These are phyloP conservation scores for Meloidogyne exigua DNA, from an alignment of 1,140 invertebrate genomes.

Conservation along the genomic window DNA sequence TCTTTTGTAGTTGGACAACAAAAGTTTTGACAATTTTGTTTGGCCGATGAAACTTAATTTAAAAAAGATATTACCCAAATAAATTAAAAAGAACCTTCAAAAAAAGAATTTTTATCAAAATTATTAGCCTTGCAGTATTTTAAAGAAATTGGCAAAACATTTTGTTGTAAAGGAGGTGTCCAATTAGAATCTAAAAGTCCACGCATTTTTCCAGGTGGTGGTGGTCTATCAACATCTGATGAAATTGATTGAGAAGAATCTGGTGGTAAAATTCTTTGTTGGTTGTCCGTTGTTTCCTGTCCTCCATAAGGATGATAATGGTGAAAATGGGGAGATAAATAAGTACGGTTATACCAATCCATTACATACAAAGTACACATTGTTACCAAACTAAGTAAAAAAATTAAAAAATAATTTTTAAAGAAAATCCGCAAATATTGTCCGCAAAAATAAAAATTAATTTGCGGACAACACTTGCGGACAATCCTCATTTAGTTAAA, in stretches of 20 bases:
- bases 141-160: not conserved
- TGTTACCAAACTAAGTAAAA: slow-evolving; percentile 31
- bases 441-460: slow-evolving; percentile 2
- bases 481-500: not conserved
- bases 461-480: not conserved
- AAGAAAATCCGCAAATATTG: not conserved
- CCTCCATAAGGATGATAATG: not conserved
- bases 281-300: slow-evolving; percentile 1
- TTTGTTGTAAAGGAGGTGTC: slow-evolving; percentile 13
- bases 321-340: slow-evolving; percentile 35
- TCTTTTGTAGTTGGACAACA: not conserved
- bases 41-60: not conserved
- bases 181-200: slow-evolving; percentile 10
- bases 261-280: slow-evolving; percentile 8
- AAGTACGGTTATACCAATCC: slow-evolving; percentile 63
- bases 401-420: no score
- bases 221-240: not conserved
- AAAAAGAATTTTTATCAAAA: not conserved
- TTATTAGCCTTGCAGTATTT: not conserved
- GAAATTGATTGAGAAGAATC: not conserved
- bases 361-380: slow-evolving; percentile 46
- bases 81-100: no score
- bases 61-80: no score
- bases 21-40: not conserved
- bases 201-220: slow-evolving; percentile 13